Base-by-base conservation (phyloP, 1,140 invertebrate genomes). In the Trissolcus basalis region DNA sequence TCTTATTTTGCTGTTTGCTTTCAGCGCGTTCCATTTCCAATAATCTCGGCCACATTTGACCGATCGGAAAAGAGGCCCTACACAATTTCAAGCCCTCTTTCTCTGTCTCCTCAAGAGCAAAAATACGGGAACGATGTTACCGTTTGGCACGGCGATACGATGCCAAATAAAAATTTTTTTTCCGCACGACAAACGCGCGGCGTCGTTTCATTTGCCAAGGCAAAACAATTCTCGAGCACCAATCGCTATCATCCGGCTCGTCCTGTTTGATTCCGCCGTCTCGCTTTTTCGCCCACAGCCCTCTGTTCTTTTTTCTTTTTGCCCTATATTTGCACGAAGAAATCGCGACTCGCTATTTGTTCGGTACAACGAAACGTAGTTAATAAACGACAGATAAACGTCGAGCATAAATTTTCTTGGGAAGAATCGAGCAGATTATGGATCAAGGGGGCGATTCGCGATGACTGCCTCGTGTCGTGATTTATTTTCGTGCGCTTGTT, bases 21-120 rank as follows among this genome's bases (percentile, higher is more conserved):
- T 81, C 77, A 74, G 47, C 51, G 19, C 43, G 36, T 56, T 65
- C 63, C 80, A 80, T 82, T 79, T 72, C 76, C 81, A 82, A 82
- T 83, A 83, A 81, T 58, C 77, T 77, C 39, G 43, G 64, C 47
- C 53, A 76, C 68, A 72, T 71, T 77, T 58, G 48, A 48, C 64
- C 51, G 70, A 71, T 76, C 59, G 67, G 65, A 77, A 48, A 27
- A 27, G 19, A 27, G 19, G 19, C 19, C 1, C 19, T 27, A 6
- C 19, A 27, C 19, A 27, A 3, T 27, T 27, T 6, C 19, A 27
- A 27, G 19, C 19, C 6, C 54, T 49, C 71, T 59, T 64, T 47
- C 19, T 0, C 43, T 48, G 50, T 45, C 27, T 36, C 32, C 61
- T 45, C 4, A 49, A 50, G 58, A 48, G 50, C 44, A 56, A 75